Evolutionary conservation across 2,888 invertebrate genomes (phyloP), one percentile per base, ranked within the genome.

Genomic region (Petrophora chlorosata): DNA sequence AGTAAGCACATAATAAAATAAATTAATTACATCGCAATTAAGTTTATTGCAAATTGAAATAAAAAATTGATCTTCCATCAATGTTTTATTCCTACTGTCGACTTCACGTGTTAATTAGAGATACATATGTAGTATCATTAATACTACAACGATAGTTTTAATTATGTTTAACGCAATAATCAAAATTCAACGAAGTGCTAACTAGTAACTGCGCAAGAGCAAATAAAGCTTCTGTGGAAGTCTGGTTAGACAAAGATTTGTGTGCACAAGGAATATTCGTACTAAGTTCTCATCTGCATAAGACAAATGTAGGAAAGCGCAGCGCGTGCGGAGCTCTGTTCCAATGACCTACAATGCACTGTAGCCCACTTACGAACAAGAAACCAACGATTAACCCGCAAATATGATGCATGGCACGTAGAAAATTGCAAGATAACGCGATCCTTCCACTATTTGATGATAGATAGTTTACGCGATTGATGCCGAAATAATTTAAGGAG

Each of bases 261-360:
- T 41, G 30, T 32, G 35, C 38, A 40, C 15, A 42, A 45, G 42
- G 36, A 45, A 51, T 53, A 50, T 50, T 38, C 15, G 48, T 47
- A 52, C 23, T 55, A 29, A 17, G 23, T 45, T 59, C 61, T 67
- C 63, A 80, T 80, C 73, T 78, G 75, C 76, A 78, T 76, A 73
- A 75, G 77, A 79, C 78, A 80, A 74, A 70, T 72, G 78, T 75
- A 83, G 73, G 82, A 83, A 85, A 85, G 82, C 72, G 81, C 74
- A 71, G 71, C 73, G 71, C 74, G 71, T 73, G 73, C 74, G 58
- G 64, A 64, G 64, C 68, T 64, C 63, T 70, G 85, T 81, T 73
- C 85, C 75, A 82, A 70, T 87, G 79, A 82, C 87, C 85, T 69
- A 85, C 76, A 70, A 79, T 73, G 65, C 60, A 65, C 56, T 71